phyloP scores from a whole-genome alignment of 2,888 invertebrate genomes.

The Chalcis sispes region DNA sequence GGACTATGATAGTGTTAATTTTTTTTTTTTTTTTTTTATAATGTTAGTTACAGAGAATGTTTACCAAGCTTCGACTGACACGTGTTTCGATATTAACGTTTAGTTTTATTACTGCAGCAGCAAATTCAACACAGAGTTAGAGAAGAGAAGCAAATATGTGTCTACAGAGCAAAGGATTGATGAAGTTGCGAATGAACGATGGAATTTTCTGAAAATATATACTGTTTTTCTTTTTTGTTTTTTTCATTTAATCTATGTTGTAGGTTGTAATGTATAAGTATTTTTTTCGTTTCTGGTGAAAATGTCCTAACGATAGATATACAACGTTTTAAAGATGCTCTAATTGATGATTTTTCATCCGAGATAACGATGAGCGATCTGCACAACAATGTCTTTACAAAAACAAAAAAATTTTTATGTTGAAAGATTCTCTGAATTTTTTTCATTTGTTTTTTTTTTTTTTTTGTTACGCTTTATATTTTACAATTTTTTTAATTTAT shows the following conservation, averaged over 20 bases:
- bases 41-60: slow-evolving; percentile 15
- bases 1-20: too few species aligned
- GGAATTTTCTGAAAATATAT: slow-evolving; percentile 2
- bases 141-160: slow-evolving; percentile 32
- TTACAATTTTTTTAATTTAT: neutral
- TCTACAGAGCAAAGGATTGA: slow-evolving; percentile 31
- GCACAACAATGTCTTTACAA: slow-evolving; percentile 50
- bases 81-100: slow-evolving; percentile 1
- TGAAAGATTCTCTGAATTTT: slow-evolving; percentile 22
- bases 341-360: slow-evolving; percentile 35
- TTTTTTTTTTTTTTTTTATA: slow-evolving; percentile 12
- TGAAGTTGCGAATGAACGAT: slow-evolving; percentile 25
- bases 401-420: slow-evolving; percentile 35
- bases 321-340: slow-evolving; percentile 12
- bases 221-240: neutral
- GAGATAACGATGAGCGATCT: slow-evolving; percentile 28
- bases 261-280: neutral
- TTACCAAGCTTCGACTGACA: slow-evolving; percentile 36
- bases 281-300: neutral
- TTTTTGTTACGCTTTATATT: neutral
- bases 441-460: too few species aligned
- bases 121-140: slow-evolving; percentile 37
- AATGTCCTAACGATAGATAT: slow-evolving; percentile 7
- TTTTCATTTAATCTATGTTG: neutral
- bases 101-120: slow-evolving; percentile 22